phyloP scores from a whole-genome alignment of 1,140 invertebrate genomes.

The Phocides pigmalion region DNA sequence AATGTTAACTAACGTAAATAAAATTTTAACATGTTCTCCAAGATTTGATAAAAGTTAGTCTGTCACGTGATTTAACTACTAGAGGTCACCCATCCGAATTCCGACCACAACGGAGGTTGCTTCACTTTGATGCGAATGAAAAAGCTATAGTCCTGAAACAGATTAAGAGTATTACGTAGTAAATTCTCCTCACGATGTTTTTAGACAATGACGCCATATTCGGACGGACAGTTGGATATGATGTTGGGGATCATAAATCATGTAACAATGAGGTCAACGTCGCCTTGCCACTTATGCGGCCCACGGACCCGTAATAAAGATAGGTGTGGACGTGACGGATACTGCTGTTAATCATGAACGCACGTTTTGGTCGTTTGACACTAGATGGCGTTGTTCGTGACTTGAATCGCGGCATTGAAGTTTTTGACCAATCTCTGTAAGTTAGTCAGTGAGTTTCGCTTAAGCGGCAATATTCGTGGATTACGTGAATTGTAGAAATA shows the following conservation, averaged over 20 bases:
- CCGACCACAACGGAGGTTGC: no score
- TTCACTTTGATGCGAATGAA: no score
- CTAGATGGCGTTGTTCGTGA: constrained; percentile 13
- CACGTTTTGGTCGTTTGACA: not conserved
- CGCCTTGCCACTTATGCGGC: constrained; percentile 11
- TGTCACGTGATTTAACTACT: no score
- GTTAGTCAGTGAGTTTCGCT: no score
- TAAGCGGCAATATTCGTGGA: no score
- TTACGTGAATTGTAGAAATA: no score
- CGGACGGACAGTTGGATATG: not conserved
- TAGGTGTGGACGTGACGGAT: constrained; percentile 19
- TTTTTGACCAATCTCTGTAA: not conserved
- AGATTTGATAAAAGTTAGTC: no score
- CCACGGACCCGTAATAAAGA: constrained; percentile 16
- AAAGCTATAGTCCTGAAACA: no score
- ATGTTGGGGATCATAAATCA: constrained; percentile 6
- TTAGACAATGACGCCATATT: constrained; percentile 1
- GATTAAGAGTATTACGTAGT: no score
- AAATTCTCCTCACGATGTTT: constrained; percentile 6
- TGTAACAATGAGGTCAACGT: constrained; percentile 15
- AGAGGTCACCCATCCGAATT: no score
- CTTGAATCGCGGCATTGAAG: not conserved
- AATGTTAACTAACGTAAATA: no score
- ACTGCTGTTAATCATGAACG: constrained; percentile 15
- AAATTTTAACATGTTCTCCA: no score